Evolutionary conservation across 2,888 invertebrate species (phyloP).

Genomic region (Ectropis crepuscularia): DNA sequence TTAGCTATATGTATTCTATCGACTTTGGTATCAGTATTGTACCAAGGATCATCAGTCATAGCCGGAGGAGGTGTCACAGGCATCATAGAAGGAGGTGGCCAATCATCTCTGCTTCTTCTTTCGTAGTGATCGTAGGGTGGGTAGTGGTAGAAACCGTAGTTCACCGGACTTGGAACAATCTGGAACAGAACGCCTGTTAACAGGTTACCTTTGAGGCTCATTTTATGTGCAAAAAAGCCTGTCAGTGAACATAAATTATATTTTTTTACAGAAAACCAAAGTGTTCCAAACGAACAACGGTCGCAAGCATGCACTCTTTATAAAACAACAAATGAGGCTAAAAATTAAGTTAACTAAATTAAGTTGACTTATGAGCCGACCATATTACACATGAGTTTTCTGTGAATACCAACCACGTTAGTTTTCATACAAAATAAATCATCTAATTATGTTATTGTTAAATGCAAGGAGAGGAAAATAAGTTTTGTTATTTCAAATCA

Average conservation of each 20-base stretch:
- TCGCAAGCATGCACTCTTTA: too few species aligned
- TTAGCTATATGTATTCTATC: conserved; percentile 62
- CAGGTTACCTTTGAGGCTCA: conserved; percentile 68
- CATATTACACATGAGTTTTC: too few species aligned
- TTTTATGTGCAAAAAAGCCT: conserved; percentile 66
- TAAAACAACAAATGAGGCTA: too few species aligned
- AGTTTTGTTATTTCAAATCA: conserved; percentile 54
- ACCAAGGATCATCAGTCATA: conserved; percentile 56
- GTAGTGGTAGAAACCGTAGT: conserved; percentile 90
- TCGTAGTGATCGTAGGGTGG: conserved; percentile 78
- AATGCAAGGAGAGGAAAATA: conserved; percentile 35
- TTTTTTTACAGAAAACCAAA: too few species aligned
- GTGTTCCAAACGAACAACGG: too few species aligned
- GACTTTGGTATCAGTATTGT: conserved; percentile 56
- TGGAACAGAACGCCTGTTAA: conserved; percentile 83
- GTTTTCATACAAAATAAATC: background rate
- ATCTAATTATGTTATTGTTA: conserved; percentile 1
- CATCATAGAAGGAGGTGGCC: conserved; percentile 65
- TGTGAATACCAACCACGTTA: too few species aligned
- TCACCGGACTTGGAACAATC: conserved; percentile 89
- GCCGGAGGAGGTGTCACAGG: conserved; percentile 61
- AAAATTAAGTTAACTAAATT: too few species aligned
- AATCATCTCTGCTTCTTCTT: conserved; percentile 69
- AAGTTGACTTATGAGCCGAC: too few species aligned
- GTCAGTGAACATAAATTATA: conserved; percentile 41